Base-by-base conservation (phyloP, 2,113 vertebrate species). In the Podarcis muralis region DNA sequence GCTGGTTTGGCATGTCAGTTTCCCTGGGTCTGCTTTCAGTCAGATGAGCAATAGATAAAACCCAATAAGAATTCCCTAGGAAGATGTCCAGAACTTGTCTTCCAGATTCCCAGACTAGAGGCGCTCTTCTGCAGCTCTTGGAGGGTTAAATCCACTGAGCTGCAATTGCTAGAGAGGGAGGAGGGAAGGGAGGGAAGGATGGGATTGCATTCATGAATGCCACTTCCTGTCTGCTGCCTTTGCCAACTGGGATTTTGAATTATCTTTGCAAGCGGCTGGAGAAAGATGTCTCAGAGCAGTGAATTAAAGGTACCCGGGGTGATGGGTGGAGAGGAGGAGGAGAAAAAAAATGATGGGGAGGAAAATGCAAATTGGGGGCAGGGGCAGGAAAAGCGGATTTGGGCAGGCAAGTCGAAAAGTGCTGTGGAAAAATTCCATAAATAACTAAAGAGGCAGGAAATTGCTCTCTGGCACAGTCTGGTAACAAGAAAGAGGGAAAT, bases 171-270 rank as follows among this genome's bases (percentile, higher is more conserved):
- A 83, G 87, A 88, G 37, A 32, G 87, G 81, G 65, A 77, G 59
- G 40, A 35, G 35, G 79, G 16, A 9, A 53, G 53, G 16, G 13
- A 4, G 48, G 43, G 11, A 32, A 25, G 12, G 13, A 23, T 27
- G 23, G 30, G 37, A 68, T 48, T 3, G 18, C 62, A 37, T 86
- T 23, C n/a, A 18, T 25, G 30, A 32, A 75, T 66, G 76, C 85
- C 27, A 86, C 85, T 68, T 86, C 85, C 85, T n/a, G 75, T 79
- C 62, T 13, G 30, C 25, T 20, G 65, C 48, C 62, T 25, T 35
- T 79, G 85, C 37, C 62, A 79, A 79, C 75, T 78, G 85, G 85
- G 85, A 86, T 86, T 86, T 79, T 79, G 75, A 79, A 86, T 86
- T 79, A 30, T 72, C 37, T 86, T 79, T 79, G 37, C 37, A 11